Conservation (phyloP, 2,113 vertebrate species). For the Laticauda laticaudata region DNA sequence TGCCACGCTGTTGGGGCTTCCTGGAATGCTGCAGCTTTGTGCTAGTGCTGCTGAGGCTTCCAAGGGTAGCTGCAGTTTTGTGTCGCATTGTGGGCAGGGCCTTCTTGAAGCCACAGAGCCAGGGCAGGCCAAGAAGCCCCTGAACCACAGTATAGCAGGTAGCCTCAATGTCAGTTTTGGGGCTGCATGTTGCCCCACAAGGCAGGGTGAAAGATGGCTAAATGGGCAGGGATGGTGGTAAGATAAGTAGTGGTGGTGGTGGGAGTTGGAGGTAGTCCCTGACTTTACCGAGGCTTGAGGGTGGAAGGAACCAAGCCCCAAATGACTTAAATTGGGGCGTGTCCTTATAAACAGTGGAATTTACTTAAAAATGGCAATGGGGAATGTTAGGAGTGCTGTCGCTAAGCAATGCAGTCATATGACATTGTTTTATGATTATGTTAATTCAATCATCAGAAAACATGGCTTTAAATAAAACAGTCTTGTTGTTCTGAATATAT, state of each 20-base stretch:
- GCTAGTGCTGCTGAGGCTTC: not conserved
- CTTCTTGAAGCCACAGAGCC: not conserved
- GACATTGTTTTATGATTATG: not conserved
- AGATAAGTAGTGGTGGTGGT: not conserved
- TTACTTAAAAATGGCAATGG: not conserved
- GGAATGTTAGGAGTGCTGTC: not conserved
- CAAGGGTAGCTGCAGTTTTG: not conserved
- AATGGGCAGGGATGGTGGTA: not conserved
- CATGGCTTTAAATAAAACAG: conserved; percentile 37
- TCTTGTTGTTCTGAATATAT: conserved; percentile 41
- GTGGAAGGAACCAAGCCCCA: not conserved
- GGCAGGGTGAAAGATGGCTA: not conserved
- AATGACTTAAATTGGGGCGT: not conserved
- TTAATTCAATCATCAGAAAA: conserved; percentile 30
- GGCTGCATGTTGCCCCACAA: not conserved
- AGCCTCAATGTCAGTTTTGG: not conserved
- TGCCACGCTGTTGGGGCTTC: not conserved
- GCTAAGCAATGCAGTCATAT: not conserved
- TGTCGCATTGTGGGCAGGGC: not conserved
- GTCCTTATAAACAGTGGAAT: not conserved
- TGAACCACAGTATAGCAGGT: not conserved
- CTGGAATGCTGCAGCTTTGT: not conserved
- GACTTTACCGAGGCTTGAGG: not conserved
- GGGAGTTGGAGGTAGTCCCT: not conserved
- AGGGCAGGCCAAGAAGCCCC: not conserved